phyloP scores from a whole-genome alignment of 2,888 invertebrate species.

The Carpatolechia fugitivella region DNA sequence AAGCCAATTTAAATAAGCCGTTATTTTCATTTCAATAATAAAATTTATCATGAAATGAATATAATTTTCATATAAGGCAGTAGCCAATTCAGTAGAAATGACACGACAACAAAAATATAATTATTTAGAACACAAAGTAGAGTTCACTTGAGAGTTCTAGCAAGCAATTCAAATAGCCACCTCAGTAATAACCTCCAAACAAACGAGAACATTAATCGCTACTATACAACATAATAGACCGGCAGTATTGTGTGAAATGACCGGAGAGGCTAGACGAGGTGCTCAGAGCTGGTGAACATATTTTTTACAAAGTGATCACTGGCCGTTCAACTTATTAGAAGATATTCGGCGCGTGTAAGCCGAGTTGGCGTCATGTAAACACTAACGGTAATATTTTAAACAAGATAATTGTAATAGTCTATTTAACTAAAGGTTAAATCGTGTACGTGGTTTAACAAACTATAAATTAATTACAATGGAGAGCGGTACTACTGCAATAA shows the following conservation, averaged over 20 bases:
- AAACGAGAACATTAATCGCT: constrained; percentile 5
- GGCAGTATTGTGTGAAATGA: constrained; percentile 13
- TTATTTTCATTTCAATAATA: not conserved
- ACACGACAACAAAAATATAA: no score
- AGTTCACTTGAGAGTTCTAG: not conserved
- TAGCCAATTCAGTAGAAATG: no score
- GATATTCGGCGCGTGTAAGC: constrained; percentile 20
- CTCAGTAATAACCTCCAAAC: constrained; percentile 7
- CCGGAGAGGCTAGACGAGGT: constrained; percentile 24
- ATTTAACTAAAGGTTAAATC: no score
- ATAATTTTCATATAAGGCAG: no score
- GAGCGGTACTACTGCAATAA: no score
- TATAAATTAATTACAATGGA: no score
- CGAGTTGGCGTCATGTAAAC: constrained; percentile 9
- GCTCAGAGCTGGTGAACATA: constrained; percentile 31
- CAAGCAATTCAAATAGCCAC: not conserved
- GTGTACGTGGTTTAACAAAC: no score
- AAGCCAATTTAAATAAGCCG: not conserved
- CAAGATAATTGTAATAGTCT: no score
- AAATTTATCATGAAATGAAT: no score
- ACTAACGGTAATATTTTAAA: constrained; percentile 18
- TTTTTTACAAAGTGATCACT: constrained; percentile 32
- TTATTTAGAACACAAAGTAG: not conserved
- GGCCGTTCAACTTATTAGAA: constrained; percentile 26
- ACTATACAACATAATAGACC: not conserved